phyloP scores from a whole-genome alignment of 2,888 invertebrate genomes.

The Tinea trinotella region DNA sequence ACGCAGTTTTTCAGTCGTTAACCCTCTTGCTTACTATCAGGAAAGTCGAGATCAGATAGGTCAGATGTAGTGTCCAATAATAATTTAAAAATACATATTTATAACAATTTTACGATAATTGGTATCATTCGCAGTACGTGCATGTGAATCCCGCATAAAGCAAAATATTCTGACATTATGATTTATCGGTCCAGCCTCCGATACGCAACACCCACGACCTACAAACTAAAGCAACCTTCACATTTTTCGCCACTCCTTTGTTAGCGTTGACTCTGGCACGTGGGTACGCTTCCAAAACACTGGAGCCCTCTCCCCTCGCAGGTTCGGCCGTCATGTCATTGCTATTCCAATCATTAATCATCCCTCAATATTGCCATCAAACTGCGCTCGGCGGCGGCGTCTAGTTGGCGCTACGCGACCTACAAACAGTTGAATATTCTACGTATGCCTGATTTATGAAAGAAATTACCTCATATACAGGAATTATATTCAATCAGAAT shows the following conservation, averaged over 20 bases:
- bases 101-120: no score
- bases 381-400: slow-evolving; percentile 43
- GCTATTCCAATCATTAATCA: slow-evolving; percentile 60
- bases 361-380: slow-evolving; percentile 62
- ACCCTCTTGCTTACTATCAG: no score
- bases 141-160: slow-evolving; percentile 43
- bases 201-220: slow-evolving; percentile 57
- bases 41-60: no score
- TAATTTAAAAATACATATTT: no score
- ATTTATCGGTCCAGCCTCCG: slow-evolving; percentile 63
- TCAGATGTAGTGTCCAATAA: no score
- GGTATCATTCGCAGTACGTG: slow-evolving; percentile 7
- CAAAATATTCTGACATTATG: slow-evolving; percentile 57
- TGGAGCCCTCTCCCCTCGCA: slow-evolving; percentile 43
- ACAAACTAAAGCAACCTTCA: slow-evolving; percentile 68
- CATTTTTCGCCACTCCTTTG: slow-evolving; percentile 64
- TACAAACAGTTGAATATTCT: not conserved
- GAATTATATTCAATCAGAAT: not conserved
- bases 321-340: slow-evolving; percentile 67
- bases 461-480: not conserved
- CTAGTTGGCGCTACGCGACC: slow-evolving; percentile 44
- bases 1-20: no score
- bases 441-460: not conserved
- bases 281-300: slow-evolving; percentile 36
- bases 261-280: slow-evolving; percentile 49